Evolutionary conservation across 2,113 vertebrate species (phyloP).

Genomic region (Anseranas semipalmata): DNA sequence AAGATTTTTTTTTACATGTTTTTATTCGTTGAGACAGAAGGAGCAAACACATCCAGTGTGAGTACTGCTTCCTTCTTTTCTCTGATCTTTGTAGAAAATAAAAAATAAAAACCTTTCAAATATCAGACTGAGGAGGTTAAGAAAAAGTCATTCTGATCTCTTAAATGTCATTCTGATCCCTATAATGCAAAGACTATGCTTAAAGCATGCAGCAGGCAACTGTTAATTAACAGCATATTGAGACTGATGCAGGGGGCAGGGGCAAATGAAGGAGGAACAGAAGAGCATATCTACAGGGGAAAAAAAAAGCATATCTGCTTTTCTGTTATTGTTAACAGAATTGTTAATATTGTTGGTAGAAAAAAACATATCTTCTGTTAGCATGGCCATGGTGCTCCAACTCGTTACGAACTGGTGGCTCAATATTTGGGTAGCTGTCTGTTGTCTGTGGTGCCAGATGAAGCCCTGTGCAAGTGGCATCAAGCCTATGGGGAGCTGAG

Average conservation of each 20-base stretch:
- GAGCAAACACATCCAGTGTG: not conserved
- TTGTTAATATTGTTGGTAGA: not conserved
- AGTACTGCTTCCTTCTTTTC: not conserved
- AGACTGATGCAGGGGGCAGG: not conserved
- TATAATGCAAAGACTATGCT: not conserved
- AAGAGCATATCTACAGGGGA: not conserved
- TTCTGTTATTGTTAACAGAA: not conserved
- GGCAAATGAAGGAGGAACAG: rapidly evolving
- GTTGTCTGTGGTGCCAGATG: not conserved
- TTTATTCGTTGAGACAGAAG: not conserved
- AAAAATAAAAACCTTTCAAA: not conserved
- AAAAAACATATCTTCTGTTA: not conserved
- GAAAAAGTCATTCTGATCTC: not conserved
- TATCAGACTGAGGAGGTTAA: not conserved
- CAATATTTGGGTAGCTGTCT: not conserved
- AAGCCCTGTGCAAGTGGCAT: too few species aligned
- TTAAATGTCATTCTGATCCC: not conserved
- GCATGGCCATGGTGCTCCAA: not conserved
- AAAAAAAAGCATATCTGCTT: not conserved
- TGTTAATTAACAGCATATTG: not conserved
- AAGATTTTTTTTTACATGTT: not conserved
- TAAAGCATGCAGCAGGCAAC: not conserved
- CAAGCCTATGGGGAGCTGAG: not conserved
- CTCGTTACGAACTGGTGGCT: not conserved
- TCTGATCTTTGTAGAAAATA: not conserved